Conservation (phyloP, 2,113 vertebrate genomes). For the Poeciliopsis occidentalis region DNA sequence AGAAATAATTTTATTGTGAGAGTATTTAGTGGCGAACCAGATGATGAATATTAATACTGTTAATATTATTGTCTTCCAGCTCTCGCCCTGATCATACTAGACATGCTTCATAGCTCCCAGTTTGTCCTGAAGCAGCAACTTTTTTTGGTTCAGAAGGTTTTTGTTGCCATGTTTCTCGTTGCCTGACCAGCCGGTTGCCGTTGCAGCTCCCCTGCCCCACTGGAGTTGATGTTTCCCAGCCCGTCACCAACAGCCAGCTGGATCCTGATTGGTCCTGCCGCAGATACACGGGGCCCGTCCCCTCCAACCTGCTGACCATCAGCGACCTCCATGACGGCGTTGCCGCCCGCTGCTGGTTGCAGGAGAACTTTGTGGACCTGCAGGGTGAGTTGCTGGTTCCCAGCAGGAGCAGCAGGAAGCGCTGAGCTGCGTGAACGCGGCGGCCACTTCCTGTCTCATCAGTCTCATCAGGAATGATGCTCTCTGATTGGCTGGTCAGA, state of each 20-base stretch:
- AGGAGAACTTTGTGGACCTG: slow-evolving; percentile 65
- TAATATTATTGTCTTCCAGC: too few relatives aligned
- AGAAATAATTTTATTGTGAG: too few relatives aligned
- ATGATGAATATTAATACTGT: too few relatives aligned
- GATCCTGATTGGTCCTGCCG: background rate
- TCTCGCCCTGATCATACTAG: too few relatives aligned
- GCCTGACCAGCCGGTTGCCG: too few relatives aligned
- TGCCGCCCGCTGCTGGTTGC: slow-evolving; percentile 64
- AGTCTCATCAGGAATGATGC: slow-evolving; percentile 79
- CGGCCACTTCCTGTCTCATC: slow-evolving; percentile 76
- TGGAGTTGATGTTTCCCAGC: slow-evolving; percentile 62
- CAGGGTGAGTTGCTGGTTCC: slow-evolving; percentile 74
- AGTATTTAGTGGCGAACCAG: too few relatives aligned
- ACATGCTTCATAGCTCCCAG: too few relatives aligned
- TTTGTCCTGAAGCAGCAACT: too few relatives aligned
- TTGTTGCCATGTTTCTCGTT: background rate
- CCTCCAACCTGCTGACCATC: slow-evolving; percentile 88
- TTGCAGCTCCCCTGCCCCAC: slow-evolving; percentile 72
- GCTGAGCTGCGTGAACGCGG: slow-evolving; percentile 60
- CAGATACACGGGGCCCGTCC: slow-evolving; percentile 65
- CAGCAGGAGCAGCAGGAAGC: too few relatives aligned
- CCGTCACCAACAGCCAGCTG: slow-evolving; percentile 65
- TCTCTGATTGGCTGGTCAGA: slow-evolving; percentile 86
- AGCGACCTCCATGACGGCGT: slow-evolving; percentile 80
- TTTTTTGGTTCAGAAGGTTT: background rate